These are phyloP conservation scores for Philypnodon macrostomus DNA, from an alignment of 2,797 vertebrate species.

Conservation along the genomic window DNA sequence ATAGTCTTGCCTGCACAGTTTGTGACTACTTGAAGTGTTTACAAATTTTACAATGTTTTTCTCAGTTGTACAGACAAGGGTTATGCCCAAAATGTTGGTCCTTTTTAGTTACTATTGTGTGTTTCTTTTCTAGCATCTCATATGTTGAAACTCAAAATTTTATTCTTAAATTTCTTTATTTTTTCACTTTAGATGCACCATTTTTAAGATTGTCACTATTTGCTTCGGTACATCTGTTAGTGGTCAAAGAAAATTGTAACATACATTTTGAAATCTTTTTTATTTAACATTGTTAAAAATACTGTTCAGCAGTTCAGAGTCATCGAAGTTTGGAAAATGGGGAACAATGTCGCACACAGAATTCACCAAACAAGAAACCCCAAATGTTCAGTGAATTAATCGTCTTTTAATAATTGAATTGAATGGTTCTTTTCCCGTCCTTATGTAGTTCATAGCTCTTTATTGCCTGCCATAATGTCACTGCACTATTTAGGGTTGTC, in stretches of 20 bases:
- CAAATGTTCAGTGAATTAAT: background rate
- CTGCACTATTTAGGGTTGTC: conserved; percentile 40
- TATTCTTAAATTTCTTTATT: background rate
- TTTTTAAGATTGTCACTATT: too few species aligned
- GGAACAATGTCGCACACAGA: too few species aligned
- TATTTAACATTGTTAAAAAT: too few species aligned
- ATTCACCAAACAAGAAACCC: too few species aligned
- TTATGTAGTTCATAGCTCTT: background rate
- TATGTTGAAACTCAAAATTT: conserved; percentile 1
- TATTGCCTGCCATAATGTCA: conserved; percentile 5
- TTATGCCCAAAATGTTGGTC: background rate
- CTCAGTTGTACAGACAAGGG: background rate
- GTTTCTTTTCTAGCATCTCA: background rate
- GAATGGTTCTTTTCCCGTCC: background rate
- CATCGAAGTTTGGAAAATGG: too few species aligned
- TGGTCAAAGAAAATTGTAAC: background rate
- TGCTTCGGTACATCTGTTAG: too few species aligned
- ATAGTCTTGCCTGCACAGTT: conserved; percentile 10
- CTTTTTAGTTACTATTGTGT: background rate
- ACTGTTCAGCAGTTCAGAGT: too few species aligned
- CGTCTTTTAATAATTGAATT: background rate
- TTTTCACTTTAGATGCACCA: too few species aligned
- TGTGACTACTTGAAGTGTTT: conserved; percentile 64
- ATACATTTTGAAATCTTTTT: too few species aligned
- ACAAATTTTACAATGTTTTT: conserved; percentile 71